phyloP scores from a whole-genome alignment of 30 jellyfish, hydroid and myxozoan species.

The Catostylus mosaicus region DNA sequence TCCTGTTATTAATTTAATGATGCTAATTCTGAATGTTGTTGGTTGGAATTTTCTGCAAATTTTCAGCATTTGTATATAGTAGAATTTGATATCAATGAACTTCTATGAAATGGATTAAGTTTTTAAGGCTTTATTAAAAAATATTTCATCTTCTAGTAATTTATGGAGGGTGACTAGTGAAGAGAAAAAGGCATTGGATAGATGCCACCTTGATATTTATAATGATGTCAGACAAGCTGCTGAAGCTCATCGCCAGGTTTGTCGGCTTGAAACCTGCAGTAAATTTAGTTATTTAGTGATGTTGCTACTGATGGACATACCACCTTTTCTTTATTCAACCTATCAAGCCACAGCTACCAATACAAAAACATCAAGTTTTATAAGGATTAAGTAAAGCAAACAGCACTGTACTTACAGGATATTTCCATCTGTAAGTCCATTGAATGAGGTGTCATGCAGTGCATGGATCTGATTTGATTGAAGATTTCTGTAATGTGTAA shows the following conservation, averaged over 20 bases:
- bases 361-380: too few species aligned
- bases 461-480: conserved; percentile 49
- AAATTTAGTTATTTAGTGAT: background rate
- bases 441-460: conserved; percentile 70
- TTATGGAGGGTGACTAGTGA: conserved; percentile 95
- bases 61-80: too few species aligned
- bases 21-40: background rate
- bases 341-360: too few species aligned
- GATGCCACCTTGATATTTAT: conserved; percentile 79
- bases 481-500: conserved; percentile 61
- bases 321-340: too few species aligned
- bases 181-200: conserved; percentile 90
- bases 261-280: background rate
- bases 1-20: background rate
- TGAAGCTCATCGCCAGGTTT: conserved; percentile 99
- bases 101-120: too few species aligned
- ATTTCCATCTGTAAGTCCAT: conserved; percentile 61
- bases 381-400: too few species aligned
- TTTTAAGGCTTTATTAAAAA: too few species aligned
- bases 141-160: conserved; percentile 62
- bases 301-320: too few species aligned
- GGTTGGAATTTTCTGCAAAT: too few species aligned
- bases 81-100: too few species aligned
- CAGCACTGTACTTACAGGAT: conserved; percentile 75
- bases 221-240: conserved; percentile 98